These are phyloP conservation scores for Dreissena polymorpha DNA, from an alignment of 1,140 invertebrate genomes.

Conservation along the genomic window DNA sequence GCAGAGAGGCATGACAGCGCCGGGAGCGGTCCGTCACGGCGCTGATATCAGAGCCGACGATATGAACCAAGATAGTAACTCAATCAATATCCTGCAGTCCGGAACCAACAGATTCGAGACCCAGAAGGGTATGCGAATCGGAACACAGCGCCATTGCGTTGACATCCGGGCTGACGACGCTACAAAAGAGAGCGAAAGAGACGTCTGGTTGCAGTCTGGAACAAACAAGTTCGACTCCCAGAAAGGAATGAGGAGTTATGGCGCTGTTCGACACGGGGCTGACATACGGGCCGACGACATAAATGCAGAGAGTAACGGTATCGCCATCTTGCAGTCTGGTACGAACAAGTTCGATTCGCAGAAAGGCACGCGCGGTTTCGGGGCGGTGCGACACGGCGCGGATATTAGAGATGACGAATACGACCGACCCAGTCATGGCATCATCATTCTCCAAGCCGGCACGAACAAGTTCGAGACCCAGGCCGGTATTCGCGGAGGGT, in stretches of 20 bases:
- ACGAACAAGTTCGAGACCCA: constrained; percentile 88
- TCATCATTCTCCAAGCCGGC: constrained; percentile 95
- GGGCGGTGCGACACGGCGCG: constrained; percentile 68
- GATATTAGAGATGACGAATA: constrained; percentile 70
- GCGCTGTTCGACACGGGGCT: constrained; percentile 92
- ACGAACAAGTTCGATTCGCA: constrained; percentile 88
- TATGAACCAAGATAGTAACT: constrained; percentile 82
- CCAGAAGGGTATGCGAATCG: constrained; percentile 94
- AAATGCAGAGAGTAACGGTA: constrained; percentile 89
- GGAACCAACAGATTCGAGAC: constrained; percentile 93
- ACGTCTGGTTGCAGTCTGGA: constrained; percentile 95
- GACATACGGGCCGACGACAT: constrained; percentile 72
- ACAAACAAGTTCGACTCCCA: constrained; percentile 87
- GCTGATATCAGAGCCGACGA: constrained; percentile 69
- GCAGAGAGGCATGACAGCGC: constrained; percentile 94
- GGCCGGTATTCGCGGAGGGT: constrained; percentile 83
- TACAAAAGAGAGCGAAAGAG: constrained; percentile 83
- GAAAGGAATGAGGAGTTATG: constrained; percentile 87
- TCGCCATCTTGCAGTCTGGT: constrained; percentile 96
- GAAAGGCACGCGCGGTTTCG: constrained; percentile 83
- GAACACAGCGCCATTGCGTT: constrained; percentile 65
- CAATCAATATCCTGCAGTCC: constrained; percentile 93
- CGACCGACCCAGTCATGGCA: constrained; percentile 83
- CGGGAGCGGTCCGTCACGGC: constrained; percentile 94
- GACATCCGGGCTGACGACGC: constrained; percentile 72